Evolutionary conservation across 2,797 vertebrate genomes (phyloP).

Genomic region (Denticeps clupeoides): DNA sequence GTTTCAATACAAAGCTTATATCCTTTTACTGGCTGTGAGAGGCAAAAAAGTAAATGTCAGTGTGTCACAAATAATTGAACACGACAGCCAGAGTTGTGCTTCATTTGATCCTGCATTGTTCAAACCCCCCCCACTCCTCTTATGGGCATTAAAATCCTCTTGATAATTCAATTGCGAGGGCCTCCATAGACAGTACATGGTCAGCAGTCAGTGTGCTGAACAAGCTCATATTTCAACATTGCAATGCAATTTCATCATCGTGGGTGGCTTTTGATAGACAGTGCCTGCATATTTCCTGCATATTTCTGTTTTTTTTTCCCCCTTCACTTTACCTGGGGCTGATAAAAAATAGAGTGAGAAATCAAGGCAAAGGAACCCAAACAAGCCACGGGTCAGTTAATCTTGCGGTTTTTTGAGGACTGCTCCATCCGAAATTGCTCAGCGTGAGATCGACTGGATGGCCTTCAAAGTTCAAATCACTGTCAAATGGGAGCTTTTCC

Average conservation of each 20-base stretch:
- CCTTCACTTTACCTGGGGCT: slow-evolving; percentile 7
- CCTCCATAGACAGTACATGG: slow-evolving; percentile 41
- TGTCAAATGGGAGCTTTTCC: neutral
- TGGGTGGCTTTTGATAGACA: slow-evolving; percentile 52
- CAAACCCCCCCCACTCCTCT: slow-evolving; percentile 21
- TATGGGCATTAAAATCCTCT: slow-evolving; percentile 26
- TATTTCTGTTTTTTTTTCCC: slow-evolving; percentile 17
- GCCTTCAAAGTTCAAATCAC: too few relatives aligned
- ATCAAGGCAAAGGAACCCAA: slow-evolving; percentile 6
- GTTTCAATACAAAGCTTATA: slow-evolving; percentile 5
- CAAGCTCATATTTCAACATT: slow-evolving; percentile 42
- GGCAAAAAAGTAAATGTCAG: slow-evolving; percentile 1
- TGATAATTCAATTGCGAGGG: slow-evolving; percentile 33
- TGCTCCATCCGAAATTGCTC: too few relatives aligned
- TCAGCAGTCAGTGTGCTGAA: slow-evolving; percentile 34
- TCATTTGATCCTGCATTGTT: slow-evolving; percentile 35
- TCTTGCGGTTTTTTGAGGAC: slow-evolving; percentile 1
- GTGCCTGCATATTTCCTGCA: slow-evolving; percentile 39
- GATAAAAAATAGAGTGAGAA: slow-evolving; percentile 22
- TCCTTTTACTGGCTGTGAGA: slow-evolving; percentile 1
- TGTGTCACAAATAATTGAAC: slow-evolving; percentile 4
- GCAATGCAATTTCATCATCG: slow-evolving; percentile 60
- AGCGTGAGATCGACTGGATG: neutral
- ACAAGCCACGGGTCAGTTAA: slow-evolving; percentile 3
- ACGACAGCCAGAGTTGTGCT: slow-evolving; percentile 12